Conservation (phyloP, 2,113 vertebrate genomes). For the Hylia prasina region DNA sequence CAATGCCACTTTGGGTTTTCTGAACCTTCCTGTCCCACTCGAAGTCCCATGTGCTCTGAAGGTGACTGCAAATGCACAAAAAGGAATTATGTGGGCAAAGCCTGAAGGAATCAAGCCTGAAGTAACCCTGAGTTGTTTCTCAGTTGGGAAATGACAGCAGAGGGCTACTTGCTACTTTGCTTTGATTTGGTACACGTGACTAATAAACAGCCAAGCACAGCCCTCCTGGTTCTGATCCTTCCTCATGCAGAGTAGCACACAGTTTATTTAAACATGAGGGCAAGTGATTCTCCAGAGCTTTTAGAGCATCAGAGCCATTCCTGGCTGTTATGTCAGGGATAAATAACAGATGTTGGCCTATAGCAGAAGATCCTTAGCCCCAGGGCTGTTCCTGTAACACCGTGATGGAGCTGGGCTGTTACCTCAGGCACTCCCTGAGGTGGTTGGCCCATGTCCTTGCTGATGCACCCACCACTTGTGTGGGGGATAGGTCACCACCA, state of each 20-base stretch:
- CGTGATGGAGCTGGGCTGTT: not conserved
- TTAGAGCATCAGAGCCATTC: not conserved
- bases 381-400: not conserved
- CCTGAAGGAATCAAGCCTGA: not conserved
- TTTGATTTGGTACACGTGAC: not conserved
- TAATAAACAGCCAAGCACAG: not conserved
- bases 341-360: not conserved
- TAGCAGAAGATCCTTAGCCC: not conserved
- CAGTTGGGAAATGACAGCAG: not conserved
- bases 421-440: not conserved
- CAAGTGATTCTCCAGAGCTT: not conserved
- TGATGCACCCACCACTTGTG: accelerated
- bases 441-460: not conserved
- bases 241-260: not conserved
- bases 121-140: not conserved
- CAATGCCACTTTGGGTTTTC: not conserved
- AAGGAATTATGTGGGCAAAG: not conserved
- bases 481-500: not conserved
- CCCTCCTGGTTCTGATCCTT: not conserved
- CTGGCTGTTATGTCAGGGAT: not conserved
- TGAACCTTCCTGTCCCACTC: not conserved
- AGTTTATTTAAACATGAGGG: not conserved
- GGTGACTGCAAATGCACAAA: not conserved
- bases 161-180: not conserved
- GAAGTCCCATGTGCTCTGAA: not conserved